Base-by-base conservation (phyloP, 2,797 vertebrate species). In the Anguilla obscura region DNA sequence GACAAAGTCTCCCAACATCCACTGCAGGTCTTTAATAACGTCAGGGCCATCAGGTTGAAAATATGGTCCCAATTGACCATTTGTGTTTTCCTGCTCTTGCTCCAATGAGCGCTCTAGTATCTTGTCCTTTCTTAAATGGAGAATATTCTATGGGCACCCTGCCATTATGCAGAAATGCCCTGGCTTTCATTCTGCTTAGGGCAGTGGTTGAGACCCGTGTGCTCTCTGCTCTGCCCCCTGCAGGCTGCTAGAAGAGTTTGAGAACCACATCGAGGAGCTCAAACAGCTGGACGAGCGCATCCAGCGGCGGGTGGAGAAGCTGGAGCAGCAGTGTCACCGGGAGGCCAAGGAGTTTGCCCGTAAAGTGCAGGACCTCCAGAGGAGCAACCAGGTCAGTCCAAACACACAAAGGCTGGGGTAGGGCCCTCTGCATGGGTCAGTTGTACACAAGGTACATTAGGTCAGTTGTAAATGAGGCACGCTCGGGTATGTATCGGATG, bases 331-430 rank as follows among this genome's bases (percentile, higher is more conserved):
- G 86, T 99, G 98, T 94, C 98, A 99, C 91, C 98, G 98, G 82
- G 99, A 99, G 95, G 98, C 98, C 33, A 99, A 99, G 93, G 99
- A 99, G 86, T 99, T 99, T 96, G 98, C 98, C 88, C 98, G 97
- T 94, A 99, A 99, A 95, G 98, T 99, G 2, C 98, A 99, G 92
- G 98, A 99, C 90, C 94, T 99, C 85, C 98, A 99, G 92, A 97
- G 98, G 94, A 99, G 98, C 96, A 99, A 99, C 93, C 99, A 99
- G 97, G 99, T 99, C n/a, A 87, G 92, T 89, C 52, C 56, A n/a
- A 1, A 36, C 3, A 18, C 80, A 52, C 27, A n/a, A 9, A 50
- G 14, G 85, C 69, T 27, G 30, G 21, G 30, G 48, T 27, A 9
- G 69, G 54, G 16, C 50, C 33, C 24, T 21, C 45, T 45, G 3